Percentiles rank a stretch among this genome's conserved stretches.
Conservation (phyloP, 2,888 invertebrate genomes). For the Catocala fraxini region DNA sequence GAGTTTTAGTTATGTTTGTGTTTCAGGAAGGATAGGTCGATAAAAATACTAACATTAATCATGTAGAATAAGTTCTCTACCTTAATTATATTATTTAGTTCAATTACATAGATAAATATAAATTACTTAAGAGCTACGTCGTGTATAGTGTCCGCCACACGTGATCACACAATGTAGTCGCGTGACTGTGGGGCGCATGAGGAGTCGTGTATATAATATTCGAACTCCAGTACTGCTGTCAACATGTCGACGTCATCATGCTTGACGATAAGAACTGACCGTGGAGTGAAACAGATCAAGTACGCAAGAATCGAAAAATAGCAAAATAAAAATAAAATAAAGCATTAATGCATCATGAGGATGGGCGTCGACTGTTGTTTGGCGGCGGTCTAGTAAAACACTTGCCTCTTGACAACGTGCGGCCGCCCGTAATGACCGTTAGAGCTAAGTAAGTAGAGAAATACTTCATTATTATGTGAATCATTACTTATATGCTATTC, state of each 20-base stretch:
- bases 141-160: constrained; percentile 58
- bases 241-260: constrained; percentile 70
- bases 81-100: constrained; percentile 64
- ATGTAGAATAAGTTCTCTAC: constrained; percentile 80
- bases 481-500: constrained; percentile 37
- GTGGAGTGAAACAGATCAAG: constrained; percentile 69
- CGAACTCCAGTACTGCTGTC: constrained; percentile 55
- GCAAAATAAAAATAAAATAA: constrained; percentile 80
- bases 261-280: constrained; percentile 60
- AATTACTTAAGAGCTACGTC: constrained; percentile 59
- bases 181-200: constrained; percentile 65
- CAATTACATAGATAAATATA: constrained; percentile 53
- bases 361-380: constrained; percentile 83
- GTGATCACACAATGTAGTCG: constrained; percentile 61
- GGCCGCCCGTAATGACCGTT: constrained; percentile 87
- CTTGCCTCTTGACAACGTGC: constrained; percentile 88
- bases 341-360: constrained; percentile 87
- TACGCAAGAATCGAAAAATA: constrained; percentile 75
- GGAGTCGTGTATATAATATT: constrained; percentile 48
- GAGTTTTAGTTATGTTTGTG: constrained; percentile 79
- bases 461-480: constrained; percentile 68
- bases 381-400: constrained; percentile 86
- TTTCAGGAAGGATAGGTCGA: constrained; percentile 94
- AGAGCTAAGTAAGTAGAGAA: constrained; percentile 84
- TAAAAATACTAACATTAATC: constrained; percentile 92